Base-by-base conservation (phyloP, 1,140 invertebrate genomes). In the Epicauta chinensis region DNA sequence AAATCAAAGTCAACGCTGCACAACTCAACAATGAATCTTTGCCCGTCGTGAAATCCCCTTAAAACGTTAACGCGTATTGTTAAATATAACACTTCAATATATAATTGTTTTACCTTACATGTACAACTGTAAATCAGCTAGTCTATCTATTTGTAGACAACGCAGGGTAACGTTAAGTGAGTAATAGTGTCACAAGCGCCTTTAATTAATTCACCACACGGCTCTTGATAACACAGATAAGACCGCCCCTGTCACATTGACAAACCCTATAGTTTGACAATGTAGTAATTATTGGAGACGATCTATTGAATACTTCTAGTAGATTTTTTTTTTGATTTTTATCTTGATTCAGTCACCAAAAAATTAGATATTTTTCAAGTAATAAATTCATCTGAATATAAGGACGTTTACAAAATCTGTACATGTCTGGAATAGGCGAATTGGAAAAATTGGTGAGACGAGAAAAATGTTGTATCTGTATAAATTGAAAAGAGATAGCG, bases 201-300 rank as follows among this genome's bases (percentile, higher is more conserved):
- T 62, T 64, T 65, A 65, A 65, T 65, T 65, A 65, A 65, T 65
- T 65, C 62, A 63, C 63, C 62, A 62, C 58, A 58, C 58, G 58
- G 53, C 56, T 51, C 60, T 55, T 62, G 63, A 65, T 65, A 65
- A 64, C 54, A 46, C 51, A 62, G 59, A 65, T 63, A 65, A 64
- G 51, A 44, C 54, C 54, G 39, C 48, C 44, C 50, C 60, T 47
- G 45, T 47, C 45, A 47, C 45, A 47, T 23, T 47, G 45, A 47
- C 45, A 47, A 47, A 47, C 45, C 45, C 45, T 47, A 47, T 34
- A 47, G 45, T 37, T 38, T 47, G 45, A 47, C 45, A 47, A 34
- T 47, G 45, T 47, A 47, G 45, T 47, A 47, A 47, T 47, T 47
- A 47, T 47, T 23, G 4, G 38, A 37, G 45, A 47, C 45, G 45